Percentiles rank a stretch among this genome's conserved stretches.
phyloP scores from a whole-genome alignment of 2,797 vertebrate genomes.

The Ispidina picta region DNA sequence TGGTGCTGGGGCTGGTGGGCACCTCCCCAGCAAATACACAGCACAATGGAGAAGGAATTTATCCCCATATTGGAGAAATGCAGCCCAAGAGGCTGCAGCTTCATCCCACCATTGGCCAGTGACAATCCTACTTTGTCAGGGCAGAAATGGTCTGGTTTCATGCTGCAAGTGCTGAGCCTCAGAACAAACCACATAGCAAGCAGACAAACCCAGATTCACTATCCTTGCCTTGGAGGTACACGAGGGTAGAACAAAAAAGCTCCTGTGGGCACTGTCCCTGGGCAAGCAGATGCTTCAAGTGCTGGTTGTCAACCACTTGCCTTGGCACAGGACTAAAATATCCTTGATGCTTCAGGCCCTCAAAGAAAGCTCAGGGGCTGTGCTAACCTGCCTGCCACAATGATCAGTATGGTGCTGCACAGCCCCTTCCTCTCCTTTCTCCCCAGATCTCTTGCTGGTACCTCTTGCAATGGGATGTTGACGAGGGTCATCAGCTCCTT shows the following conservation, averaged over 20 bases:
- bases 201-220: background rate
- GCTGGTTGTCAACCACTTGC: background rate
- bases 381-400: background rate
- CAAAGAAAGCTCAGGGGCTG: background rate
- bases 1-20: background rate
- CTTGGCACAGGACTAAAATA: background rate
- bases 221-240: background rate
- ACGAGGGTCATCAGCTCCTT: constrained; percentile 87
- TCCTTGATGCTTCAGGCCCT: background rate
- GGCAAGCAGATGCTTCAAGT: background rate
- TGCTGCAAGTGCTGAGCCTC: background rate
- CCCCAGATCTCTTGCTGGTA: constrained; percentile 34
- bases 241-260: background rate
- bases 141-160: fast-evolving
- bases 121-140: background rate
- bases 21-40: background rate
- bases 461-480: constrained; percentile 87
- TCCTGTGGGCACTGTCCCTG: background rate
- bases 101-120: background rate
- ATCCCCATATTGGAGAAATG: background rate
- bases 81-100: background rate
- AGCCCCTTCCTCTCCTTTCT: background rate
- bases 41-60: background rate
- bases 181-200: background rate
- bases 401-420: fast-evolving